Evolutionary conservation across 2,113 vertebrate species (phyloP), one percentile per base, ranked within the genome.

Genomic region (Osmerus eperlanus): DNA sequence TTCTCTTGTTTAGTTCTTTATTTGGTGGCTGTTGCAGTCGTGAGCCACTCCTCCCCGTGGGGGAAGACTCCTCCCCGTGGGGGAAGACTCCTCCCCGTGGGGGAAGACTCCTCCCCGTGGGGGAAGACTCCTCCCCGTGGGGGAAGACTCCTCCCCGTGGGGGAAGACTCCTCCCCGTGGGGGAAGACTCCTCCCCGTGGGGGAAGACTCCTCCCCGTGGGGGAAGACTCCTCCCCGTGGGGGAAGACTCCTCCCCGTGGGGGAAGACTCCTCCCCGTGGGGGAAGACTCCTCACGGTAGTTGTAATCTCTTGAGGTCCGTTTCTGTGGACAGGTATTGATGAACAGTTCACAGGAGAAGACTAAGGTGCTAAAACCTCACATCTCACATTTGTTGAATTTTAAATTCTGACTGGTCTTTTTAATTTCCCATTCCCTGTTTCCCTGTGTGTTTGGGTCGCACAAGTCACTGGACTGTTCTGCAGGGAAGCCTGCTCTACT

Each of bases 1-100:
- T 29, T 79, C 84, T 83, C 21, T 83, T 87, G 83, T 88, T 89
- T 87, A 85, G 85, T 82, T 89, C 29, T 90, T 89, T 89, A 89
- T 85, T 72, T 76, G 80, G 83, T 89, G 91, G 89, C 90, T 85
- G 72, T 88, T 67, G 68, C 81, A 73, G 85, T 79, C 75, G 86
- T 86, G 84, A 59, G 4, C 67, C 65, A 60, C 32, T 65, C 16
- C 73, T 81, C 28, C 47, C 47, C 6, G 55, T 54, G 19, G 56
- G 21, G 56, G 69, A 78, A 60, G 70, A 71, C 69, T 81, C 78
- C 78, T 86, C 25, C 25, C 3, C 2, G 25, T 28, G 25, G 25
- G 2, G 25, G 25, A 28, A 28, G 25, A 28, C 25, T 28, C 25
- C 25, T 28, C 25, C 25, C 3, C 25, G 25, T 28, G 25, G 25